These are phyloP conservation scores for Deilephila elpenor DNA, from an alignment of 2,888 invertebrate species.

Conservation along the genomic window DNA sequence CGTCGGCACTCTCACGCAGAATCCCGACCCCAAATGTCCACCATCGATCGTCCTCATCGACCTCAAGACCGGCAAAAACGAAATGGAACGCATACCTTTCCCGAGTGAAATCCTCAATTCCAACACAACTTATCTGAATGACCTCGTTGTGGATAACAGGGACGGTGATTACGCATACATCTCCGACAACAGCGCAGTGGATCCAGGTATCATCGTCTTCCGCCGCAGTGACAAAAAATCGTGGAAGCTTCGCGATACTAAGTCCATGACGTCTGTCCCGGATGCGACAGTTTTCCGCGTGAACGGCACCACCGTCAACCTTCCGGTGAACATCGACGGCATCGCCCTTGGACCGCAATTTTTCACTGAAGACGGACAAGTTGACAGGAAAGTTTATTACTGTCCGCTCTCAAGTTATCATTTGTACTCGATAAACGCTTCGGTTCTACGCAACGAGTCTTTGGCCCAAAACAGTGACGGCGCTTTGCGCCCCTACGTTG, in stretches of 20 bases:
- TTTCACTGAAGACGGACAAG: constrained; percentile 58
- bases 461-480: constrained; percentile 64
- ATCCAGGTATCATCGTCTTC: constrained; percentile 90
- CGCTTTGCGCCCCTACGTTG: constrained; percentile 77
- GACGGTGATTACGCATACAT: constrained; percentile 89
- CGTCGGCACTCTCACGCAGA: constrained; percentile 84
- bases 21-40: constrained; percentile 84
- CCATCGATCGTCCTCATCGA: constrained; percentile 89
- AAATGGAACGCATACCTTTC: constrained; percentile 85
- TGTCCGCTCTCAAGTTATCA: constrained; percentile 88
- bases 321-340: constrained; percentile 87
- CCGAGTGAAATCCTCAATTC: constrained; percentile 85
- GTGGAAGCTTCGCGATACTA: constrained; percentile 88
- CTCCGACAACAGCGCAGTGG: constrained; percentile 87
- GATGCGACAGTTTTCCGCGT: constrained; percentile 86
- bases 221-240: constrained; percentile 86
- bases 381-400: constrained; percentile 86
- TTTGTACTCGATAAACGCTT: constrained; percentile 87
- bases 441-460: constrained; percentile 84
- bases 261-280: constrained; percentile 86
- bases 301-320: constrained; percentile 83
- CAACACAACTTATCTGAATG: constrained; percentile 87
- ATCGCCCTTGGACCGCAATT: constrained; percentile 88
- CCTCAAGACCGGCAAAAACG: constrained; percentile 84
- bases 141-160: constrained; percentile 89